These are phyloP conservation scores for Aromia moschata DNA, from an alignment of 2,888 invertebrate genomes.

Conservation along the genomic window DNA sequence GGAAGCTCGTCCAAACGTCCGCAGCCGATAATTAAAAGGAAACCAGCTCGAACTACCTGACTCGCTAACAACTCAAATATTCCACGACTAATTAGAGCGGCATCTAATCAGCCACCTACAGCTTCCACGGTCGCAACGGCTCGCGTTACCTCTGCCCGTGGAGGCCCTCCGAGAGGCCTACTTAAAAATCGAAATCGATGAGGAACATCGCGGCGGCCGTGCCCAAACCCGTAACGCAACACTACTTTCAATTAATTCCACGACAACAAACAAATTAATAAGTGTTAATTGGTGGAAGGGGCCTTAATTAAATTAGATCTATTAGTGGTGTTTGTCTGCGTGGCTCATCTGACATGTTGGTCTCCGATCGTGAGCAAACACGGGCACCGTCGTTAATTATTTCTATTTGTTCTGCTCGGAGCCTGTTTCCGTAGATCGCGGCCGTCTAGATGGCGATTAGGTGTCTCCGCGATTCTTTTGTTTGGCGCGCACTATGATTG, in stretches of 20 bases:
- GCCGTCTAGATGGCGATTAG: conserved; percentile 44
- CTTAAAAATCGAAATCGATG: conserved; percentile 25
- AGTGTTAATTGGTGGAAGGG: conserved; percentile 53
- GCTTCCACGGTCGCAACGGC: conserved; percentile 22
- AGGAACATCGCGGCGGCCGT: conserved; percentile 5
- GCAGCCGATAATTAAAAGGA: too few relatives aligned
- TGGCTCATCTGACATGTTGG: conserved; percentile 39
- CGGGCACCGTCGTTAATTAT: conserved; percentile 54
- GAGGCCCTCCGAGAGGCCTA: conserved; percentile 11
- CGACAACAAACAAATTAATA: conserved; percentile 53
- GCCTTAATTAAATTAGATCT: conserved; percentile 58
- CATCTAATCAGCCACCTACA: conserved; percentile 19
- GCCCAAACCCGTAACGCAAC: conserved; percentile 45
- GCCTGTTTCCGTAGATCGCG: conserved; percentile 14
- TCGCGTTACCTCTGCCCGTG: conserved; percentile 26
- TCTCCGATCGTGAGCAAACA: conserved; percentile 58
- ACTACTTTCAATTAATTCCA: conserved; percentile 53
- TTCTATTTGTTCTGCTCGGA: conserved; percentile 51
- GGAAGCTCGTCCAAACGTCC: too few relatives aligned
- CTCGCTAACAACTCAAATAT: not conserved
- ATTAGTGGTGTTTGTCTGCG: conserved; percentile 50
- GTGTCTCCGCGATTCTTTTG: conserved; percentile 38
- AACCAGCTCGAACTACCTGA: too few relatives aligned
- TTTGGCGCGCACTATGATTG: conserved; percentile 40
- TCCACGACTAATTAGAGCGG: conserved; percentile 13